Base-by-base conservation (phyloP, 2,797 vertebrate genomes). In the Urosaurus nigricauda region DNA sequence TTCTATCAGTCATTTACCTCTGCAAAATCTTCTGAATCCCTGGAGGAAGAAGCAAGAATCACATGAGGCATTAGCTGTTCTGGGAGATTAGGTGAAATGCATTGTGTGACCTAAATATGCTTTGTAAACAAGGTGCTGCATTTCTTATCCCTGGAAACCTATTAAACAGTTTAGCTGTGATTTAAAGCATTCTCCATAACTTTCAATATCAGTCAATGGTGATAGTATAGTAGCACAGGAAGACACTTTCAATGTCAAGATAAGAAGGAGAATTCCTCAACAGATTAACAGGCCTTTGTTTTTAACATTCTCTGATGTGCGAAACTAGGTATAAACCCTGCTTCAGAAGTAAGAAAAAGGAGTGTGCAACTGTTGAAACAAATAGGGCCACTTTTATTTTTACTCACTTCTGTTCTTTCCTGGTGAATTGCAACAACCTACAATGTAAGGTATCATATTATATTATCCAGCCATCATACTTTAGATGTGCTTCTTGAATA, bases 51-150 rank as follows among this genome's bases (percentile, higher is more conserved):
- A 65, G 90, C 16, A 78, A 29, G 0, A 89, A 89, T 68, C 29
- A 80, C 53, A 86, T 51, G 40, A 79, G 80, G 87, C 24, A 56
- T 83, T 89, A 87, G 13, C 65, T 93, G 73, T 80, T 78, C 83
- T 92, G 0, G 43, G 78, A 91, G 43, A 92, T 90, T 89, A 92
- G 74, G 47, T 80, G 65, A 88, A 90, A 86, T 35, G 7, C 60
- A 90, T 74, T 93, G 11, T 81, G 40, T 90, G 70, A 93, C 92
- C 68, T 79, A 93, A 91, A 91, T 94, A 79, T 77, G 58, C 24
- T 94, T 88, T 93, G 40, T 87, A 88, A 96, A 88, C 71, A 89
- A 90, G n/a, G 77, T 63, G 65, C 7, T 85, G 43, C 35, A 70
- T 51, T 91, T 85, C 43, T 77, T 92, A 89, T 79, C 63, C 73